Evolutionary conservation across 2,888 invertebrate species (phyloP).

Genomic region (Nomada goodeniana): DNA sequence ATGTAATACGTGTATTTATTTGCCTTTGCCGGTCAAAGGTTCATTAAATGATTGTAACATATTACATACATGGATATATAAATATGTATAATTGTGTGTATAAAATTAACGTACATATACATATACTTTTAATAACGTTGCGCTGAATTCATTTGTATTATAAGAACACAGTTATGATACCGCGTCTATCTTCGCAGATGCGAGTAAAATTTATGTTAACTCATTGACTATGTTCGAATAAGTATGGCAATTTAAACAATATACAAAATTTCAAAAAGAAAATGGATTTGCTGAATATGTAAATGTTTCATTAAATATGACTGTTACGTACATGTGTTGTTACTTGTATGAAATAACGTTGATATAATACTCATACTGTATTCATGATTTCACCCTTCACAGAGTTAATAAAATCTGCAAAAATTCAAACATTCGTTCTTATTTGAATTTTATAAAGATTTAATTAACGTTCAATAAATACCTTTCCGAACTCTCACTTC

Average conservation of each 20-base stretch:
- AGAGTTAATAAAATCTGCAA: slow-evolving; percentile 35
- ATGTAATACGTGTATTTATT: slow-evolving; percentile 59
- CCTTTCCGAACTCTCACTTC: no score
- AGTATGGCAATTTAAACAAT: slow-evolving; percentile 19
- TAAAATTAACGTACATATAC: slow-evolving; percentile 36
- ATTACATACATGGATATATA: slow-evolving; percentile 41
- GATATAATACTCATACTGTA: slow-evolving; percentile 32
- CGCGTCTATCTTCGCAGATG: slow-evolving; percentile 13
- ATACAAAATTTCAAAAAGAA: slow-evolving; percentile 32
- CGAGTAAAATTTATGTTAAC: slow-evolving; percentile 32
- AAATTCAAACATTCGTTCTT: background rate
- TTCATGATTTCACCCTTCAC: slow-evolving; percentile 23
- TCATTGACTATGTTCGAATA: slow-evolving; percentile 10
- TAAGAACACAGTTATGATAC: slow-evolving; percentile 19
- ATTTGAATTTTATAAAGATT: background rate
- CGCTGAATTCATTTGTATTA: slow-evolving; percentile 39
- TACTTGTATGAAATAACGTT: slow-evolving; percentile 25
- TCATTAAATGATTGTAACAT: slow-evolving; percentile 53
- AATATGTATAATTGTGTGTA: slow-evolving; percentile 48
- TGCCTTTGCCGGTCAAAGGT: slow-evolving; percentile 69
- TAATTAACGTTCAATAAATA: background rate
- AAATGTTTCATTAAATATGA: slow-evolving; percentile 56
- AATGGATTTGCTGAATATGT: slow-evolving; percentile 38
- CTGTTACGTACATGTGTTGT: slow-evolving; percentile 51
- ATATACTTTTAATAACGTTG: slow-evolving; percentile 60